Evolutionary conservation across 2,113 vertebrate genomes (phyloP).

Genomic region (Fukomys damarensis): DNA sequence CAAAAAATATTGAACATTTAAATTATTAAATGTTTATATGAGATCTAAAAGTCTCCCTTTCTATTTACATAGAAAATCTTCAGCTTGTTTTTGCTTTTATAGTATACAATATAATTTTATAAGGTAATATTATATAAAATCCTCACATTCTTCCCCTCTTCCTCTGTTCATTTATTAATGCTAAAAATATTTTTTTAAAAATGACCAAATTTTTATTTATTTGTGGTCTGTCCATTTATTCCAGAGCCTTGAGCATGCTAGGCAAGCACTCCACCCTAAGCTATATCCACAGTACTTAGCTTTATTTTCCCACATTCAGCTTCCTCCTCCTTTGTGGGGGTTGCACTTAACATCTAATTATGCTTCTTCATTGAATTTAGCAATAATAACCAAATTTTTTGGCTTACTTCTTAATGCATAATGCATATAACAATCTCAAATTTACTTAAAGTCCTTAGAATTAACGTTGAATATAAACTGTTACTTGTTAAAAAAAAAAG

Average conservation of each 20-base stretch:
- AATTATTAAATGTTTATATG: background rate
- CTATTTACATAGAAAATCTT: background rate
- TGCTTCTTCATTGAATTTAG: background rate
- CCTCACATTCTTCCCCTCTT: background rate
- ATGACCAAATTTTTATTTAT: background rate
- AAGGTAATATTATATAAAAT: constrained; percentile 16
- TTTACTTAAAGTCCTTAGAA: constrained; percentile 25
- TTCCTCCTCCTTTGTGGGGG: background rate
- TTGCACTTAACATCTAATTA: background rate
- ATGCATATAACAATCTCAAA: constrained; percentile 15
- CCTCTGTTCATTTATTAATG: constrained; percentile 12
- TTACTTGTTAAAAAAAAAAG: background rate
- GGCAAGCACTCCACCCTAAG: background rate
- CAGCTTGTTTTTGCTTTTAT: background rate
- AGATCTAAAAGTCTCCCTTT: background rate
- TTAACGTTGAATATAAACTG: constrained; percentile 55
- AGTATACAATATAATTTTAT: background rate
- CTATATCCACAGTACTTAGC: background rate
- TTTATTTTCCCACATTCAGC: constrained; percentile 24
- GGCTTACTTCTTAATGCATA: constrained; percentile 24
- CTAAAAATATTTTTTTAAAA: background rate
- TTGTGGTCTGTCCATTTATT: background rate
- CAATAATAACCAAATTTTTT: background rate
- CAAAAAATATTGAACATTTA: background rate
- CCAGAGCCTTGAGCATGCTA: background rate